A percentile compares a stretch with the other conserved stretches of the same genome.
phyloP scores from a whole-genome alignment of 1,140 invertebrate species.

The Drosophila repletoides region DNA sequence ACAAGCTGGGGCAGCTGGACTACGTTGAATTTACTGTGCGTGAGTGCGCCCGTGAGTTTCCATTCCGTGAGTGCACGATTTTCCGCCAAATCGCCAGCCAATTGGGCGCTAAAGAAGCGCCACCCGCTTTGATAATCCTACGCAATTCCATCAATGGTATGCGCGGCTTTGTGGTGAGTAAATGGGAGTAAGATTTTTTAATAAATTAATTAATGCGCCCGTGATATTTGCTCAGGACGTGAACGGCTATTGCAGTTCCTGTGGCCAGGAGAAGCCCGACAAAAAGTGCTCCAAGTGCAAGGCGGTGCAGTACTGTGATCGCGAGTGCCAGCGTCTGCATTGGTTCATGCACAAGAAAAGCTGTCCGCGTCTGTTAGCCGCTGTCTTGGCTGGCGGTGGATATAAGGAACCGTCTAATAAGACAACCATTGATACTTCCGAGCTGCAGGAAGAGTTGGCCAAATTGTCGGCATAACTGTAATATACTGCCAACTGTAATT shows the following conservation, averaged over 20 bases:
- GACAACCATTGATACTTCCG: constrained; percentile 60
- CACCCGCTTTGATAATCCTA: constrained; percentile 89
- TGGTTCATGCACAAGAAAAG: constrained; percentile 98
- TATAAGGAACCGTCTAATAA: constrained; percentile 23
- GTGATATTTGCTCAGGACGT: constrained; percentile 84
- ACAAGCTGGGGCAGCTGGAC: constrained; percentile 89
- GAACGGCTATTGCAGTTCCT: constrained; percentile 91
- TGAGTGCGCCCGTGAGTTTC: constrained; percentile 93
- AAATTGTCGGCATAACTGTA: constrained; percentile 56
- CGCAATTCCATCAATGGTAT: constrained; percentile 94
- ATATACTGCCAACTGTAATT: too few species aligned
- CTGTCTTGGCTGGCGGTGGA: constrained; percentile 27
- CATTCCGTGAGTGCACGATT: constrained; percentile 92
- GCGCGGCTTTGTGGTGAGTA: constrained; percentile 85
- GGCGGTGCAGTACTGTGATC: constrained; percentile 95
- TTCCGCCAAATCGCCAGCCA: constrained; percentile 92
- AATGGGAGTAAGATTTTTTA: too few species aligned
- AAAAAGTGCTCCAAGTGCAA: constrained; percentile 99
- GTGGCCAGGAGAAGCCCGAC: constrained; percentile 92
- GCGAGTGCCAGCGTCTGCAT: constrained; percentile 96
- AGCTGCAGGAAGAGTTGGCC: constrained; percentile 68
- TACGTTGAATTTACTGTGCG: constrained; percentile 92
- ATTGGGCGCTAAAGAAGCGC: constrained; percentile 87
- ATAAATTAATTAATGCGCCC: too few species aligned
- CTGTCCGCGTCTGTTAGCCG: constrained; percentile 85